Percentiles rank a stretch among this genome's conserved stretches.
Evolutionary conservation across 2,113 vertebrate genomes (phyloP).

Genomic region (Todiramphus chloris): DNA sequence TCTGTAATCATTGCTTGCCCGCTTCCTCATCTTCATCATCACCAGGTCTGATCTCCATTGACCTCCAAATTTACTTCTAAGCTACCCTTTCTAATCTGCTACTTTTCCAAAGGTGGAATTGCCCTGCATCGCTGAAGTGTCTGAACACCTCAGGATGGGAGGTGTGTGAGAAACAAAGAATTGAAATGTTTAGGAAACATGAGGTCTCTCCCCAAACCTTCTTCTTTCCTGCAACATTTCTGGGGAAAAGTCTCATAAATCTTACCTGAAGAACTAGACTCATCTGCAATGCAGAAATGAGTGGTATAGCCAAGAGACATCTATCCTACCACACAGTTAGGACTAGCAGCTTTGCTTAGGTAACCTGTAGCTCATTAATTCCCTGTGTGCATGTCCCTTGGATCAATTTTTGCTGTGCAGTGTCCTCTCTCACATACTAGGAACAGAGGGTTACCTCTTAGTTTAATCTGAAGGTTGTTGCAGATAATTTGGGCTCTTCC

Average conservation of each 20-base stretch:
- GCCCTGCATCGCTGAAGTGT: background rate
- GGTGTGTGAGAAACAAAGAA: rapidly evolving
- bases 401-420: background rate
- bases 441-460: background rate
- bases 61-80: background rate
- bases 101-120: background rate
- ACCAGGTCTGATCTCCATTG: background rate
- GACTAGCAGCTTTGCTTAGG: background rate
- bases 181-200: rapidly evolving
- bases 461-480: background rate
- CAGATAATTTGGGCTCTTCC: background rate
- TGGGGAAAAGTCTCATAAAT: background rate
- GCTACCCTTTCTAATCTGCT: background rate
- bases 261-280: background rate
- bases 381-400: rapidly evolving
- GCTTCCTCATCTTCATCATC: background rate
- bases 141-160: background rate
- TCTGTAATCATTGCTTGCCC: background rate
- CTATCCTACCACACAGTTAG: background rate
- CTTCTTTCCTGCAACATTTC: background rate
- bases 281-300: background rate
- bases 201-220: background rate
- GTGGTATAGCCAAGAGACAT: background rate
- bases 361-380: background rate
- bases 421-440: background rate